phyloP scores from a whole-genome alignment of 2,797 vertebrate species.

The Anabas testudineus region DNA sequence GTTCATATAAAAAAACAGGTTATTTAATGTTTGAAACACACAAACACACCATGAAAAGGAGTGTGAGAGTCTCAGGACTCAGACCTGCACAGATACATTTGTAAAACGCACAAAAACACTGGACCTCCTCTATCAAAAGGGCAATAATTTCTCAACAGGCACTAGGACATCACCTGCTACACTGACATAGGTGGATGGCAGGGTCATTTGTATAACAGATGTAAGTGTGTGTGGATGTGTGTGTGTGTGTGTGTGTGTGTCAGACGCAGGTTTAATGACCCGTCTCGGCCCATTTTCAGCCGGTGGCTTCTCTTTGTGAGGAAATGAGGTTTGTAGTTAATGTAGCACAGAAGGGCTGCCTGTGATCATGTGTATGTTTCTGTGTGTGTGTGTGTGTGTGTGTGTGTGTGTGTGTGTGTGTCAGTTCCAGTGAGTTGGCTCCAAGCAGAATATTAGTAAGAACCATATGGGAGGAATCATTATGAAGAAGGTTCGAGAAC shows the following conservation, averaged over 20 bases:
- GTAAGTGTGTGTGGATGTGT: conserved; percentile 26
- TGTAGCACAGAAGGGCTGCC: conserved; percentile 78
- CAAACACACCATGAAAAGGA: background rate
- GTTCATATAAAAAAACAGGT: too few species aligned
- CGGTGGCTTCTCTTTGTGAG: conserved; percentile 76
- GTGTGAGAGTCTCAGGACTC: too few species aligned
- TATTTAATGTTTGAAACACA: conserved; percentile 1
- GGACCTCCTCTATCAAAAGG: conserved; percentile 52
- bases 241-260: conserved; percentile 47
- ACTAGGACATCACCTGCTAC: conserved; percentile 57
- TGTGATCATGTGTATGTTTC: conserved; percentile 42
- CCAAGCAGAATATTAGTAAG: conserved; percentile 71
- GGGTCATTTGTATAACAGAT: conserved; percentile 56
- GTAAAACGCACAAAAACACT: background rate
- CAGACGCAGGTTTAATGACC: conserved; percentile 82
- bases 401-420: conserved; percentile 36
- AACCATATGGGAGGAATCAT: conserved; percentile 79
- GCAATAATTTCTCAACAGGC: conserved; percentile 65
- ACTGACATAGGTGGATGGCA: conserved; percentile 59
- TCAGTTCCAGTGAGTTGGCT: conserved; percentile 63
- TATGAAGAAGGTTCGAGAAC: conserved; percentile 68
- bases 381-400: conserved; percentile 32
- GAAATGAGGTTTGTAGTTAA: conserved; percentile 84
- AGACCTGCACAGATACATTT: too few species aligned
- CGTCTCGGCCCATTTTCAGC: conserved; percentile 83